These are phyloP conservation scores for Colossoma macropomum DNA, from an alignment of 2,113 vertebrate species.

Conservation along the genomic window DNA sequence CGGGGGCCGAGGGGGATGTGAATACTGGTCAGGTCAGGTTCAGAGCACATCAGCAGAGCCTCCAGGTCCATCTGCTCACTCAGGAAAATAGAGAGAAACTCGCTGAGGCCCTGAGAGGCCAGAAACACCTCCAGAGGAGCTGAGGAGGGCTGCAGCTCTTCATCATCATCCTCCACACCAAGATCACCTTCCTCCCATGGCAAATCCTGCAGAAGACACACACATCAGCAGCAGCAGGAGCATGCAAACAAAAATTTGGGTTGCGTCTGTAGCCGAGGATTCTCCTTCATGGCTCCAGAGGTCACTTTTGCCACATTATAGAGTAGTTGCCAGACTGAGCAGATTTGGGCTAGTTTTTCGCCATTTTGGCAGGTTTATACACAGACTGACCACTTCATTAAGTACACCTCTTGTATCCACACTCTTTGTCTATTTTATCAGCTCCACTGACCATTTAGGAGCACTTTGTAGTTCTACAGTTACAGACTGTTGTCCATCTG, in stretches of 20 bases:
- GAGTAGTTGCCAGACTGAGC: too few relatives aligned
- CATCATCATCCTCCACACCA: slow-evolving; percentile 76
- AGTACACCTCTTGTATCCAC: too few relatives aligned
- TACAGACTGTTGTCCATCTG: too few relatives aligned
- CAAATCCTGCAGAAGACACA: slow-evolving; percentile 72
- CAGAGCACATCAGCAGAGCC: slow-evolving; percentile 90
- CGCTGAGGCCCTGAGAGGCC: slow-evolving; percentile 87
- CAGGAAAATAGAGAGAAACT: slow-evolving; percentile 86
- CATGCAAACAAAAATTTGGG: neutral
- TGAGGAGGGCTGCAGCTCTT: slow-evolving; percentile 72
- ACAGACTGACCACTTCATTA: too few relatives aligned
- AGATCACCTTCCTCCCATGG: slow-evolving; percentile 87
- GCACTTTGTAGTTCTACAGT: too few relatives aligned
- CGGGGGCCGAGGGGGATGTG: slow-evolving; percentile 91
- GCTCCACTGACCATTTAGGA: too few relatives aligned
- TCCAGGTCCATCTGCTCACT: slow-evolving; percentile 95
- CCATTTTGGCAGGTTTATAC: too few relatives aligned
- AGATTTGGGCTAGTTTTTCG: too few relatives aligned
- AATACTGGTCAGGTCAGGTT: slow-evolving; percentile 92
- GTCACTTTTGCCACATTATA: too few relatives aligned
- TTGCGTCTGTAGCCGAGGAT: too few relatives aligned
- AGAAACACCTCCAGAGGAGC: slow-evolving; percentile 92
- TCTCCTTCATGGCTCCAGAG: too few relatives aligned
- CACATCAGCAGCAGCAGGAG: neutral
- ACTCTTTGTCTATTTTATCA: neutral